Conservation (phyloP, 2,888 invertebrate species). For the Temnothorax rugatulus region DNA sequence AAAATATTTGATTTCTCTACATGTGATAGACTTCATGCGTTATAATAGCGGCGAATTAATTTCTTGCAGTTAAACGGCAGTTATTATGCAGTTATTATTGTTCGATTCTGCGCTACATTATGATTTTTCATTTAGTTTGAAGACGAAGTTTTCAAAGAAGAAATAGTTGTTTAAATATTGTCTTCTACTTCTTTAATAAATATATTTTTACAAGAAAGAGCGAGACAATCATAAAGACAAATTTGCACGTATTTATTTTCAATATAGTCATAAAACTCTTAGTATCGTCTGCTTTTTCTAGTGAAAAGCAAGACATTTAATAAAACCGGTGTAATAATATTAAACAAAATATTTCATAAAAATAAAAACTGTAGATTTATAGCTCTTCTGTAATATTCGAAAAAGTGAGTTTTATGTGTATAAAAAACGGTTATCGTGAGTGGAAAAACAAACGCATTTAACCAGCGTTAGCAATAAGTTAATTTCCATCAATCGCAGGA, state of each 20-base stretch:
- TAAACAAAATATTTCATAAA: slow-evolving; percentile 13
- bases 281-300: not conserved
- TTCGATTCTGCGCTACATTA: not conserved
- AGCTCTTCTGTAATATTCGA: slow-evolving; percentile 9
- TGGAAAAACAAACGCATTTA: not conserved
- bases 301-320: not conserved
- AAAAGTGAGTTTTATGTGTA: not conserved
- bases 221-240: not conserved
- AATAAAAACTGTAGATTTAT: not conserved
- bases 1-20: not conserved
- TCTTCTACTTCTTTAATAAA: slow-evolving; percentile 2
- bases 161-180: not conserved
- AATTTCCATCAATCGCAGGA: not conserved
- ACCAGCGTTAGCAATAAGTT: not conserved
- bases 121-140: not conserved
- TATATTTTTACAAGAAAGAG: not conserved
- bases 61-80: not conserved
- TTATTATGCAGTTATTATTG: not conserved
- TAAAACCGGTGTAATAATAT: slow-evolving; percentile 2
- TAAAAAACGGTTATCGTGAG: not conserved
- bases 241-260: not conserved
- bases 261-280: not conserved
- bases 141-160: not conserved
- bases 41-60: not conserved
- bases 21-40: too few relatives aligned